Percentiles rank a stretch among this genome's conserved stretches.
Evolutionary conservation across 2,888 invertebrate species (phyloP).

Genomic region (Lamproptera curius): DNA sequence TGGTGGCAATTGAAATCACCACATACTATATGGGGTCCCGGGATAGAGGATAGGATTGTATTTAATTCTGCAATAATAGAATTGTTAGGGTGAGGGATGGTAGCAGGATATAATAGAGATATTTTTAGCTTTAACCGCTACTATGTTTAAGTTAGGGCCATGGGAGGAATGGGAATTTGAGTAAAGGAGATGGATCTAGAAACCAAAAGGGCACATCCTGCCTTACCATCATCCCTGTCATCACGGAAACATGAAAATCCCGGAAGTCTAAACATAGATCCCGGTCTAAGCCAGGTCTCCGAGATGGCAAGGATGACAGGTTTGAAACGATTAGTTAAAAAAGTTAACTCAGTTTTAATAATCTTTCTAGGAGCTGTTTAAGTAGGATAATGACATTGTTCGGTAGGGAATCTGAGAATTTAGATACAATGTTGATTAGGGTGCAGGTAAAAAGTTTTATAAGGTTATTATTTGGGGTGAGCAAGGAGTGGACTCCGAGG

Average conservation of each 20-base stretch:
- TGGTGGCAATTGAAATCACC: too few species aligned
- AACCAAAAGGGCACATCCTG: neutral
- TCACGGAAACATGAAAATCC: too few species aligned
- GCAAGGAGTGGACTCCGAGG: neutral
- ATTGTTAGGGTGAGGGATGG: neutral
- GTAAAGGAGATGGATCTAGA: too few species aligned
- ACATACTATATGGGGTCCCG: too few species aligned
- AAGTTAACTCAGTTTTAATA: neutral
- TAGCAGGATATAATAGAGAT: too few species aligned
- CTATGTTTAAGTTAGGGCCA: too few species aligned
- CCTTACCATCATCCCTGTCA: neutral
- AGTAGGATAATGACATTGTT: neutral
- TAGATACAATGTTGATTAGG: neutral
- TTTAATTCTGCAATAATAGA: too few species aligned
- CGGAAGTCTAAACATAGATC: neutral
- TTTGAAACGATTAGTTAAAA: too few species aligned
- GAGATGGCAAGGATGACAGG: neutral
- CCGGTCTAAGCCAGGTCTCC: too few species aligned
- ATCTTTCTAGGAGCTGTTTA: neutral
- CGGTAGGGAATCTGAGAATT: too few species aligned
- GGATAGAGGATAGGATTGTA: neutral
- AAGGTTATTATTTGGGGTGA: neutral
- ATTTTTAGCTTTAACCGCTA: too few species aligned
- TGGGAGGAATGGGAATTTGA: too few species aligned
- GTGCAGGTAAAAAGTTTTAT: neutral